Evolutionary conservation across 2,113 vertebrate species (phyloP), one percentile per base, ranked within the genome.

Genomic region (Engraulis encrasicolus): DNA sequence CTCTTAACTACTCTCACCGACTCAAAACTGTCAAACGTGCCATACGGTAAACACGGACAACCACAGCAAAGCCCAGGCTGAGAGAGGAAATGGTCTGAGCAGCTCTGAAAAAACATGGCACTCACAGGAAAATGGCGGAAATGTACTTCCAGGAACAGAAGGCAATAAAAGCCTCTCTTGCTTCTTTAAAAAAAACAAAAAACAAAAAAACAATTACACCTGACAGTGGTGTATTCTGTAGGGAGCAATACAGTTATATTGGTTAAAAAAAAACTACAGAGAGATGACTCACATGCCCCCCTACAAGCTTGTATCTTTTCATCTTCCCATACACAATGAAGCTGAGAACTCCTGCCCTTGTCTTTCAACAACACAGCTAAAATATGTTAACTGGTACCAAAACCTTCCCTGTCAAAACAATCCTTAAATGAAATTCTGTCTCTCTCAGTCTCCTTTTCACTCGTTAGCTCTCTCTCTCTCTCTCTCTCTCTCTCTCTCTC

Each of bases 401-500:
- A 74, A 74, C 23, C 66, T 74, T 74, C 66, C 31, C 2, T 17
- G 58, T 31, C 58, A 66, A 66, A 31, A 71, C 27, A 71, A 34
- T 31, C 61, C 14, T 71, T 3, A 71, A 71, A 1, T 11, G 7
- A 71, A 71, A 74, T 27, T 27, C 66, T 2, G 31, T 31, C 61
- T 27, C 27, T 27, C 12, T 74, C 17, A 34, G 11, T 74, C 23
- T 71, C 61, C 34, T 12, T 71, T 14, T 23, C 58, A 11, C 20
- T 23, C 27, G 7, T 66, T 6, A 1, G 58, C 27, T 66, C 58
- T 66, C n/a, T 27, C n/a, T 23, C 58, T 12, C 58, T 66, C 58
- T 23, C 23, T 93, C 89, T 90, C 90, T 92, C 91, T 91, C 88
- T 90, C n/a, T n/a, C 58, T 61, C 58, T 61, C 58, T 61, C 20